These are phyloP conservation scores for Dicrostonyx torquatus DNA, from an alignment of 2,797 vertebrate species.

Conservation along the genomic window DNA sequence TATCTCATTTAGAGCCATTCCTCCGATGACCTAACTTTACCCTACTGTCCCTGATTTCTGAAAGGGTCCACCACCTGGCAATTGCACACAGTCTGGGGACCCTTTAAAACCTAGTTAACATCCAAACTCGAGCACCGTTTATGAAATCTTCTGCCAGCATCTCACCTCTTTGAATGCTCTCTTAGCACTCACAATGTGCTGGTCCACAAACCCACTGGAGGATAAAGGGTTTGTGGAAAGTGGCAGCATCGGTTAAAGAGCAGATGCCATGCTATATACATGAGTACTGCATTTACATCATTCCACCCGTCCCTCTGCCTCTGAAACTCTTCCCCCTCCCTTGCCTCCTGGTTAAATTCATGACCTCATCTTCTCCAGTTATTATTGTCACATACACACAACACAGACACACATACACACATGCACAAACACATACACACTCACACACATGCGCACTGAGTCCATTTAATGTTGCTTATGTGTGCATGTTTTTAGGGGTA, in stretches of 20 bases:
- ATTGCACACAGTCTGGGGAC: neutral
- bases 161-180: neutral
- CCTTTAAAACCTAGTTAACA: neutral
- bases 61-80: neutral
- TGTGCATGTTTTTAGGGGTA: neutral
- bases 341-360: neutral
- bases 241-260: neutral
- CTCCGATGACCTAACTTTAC: neutral
- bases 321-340: neutral
- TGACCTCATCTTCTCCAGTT: neutral
- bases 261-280: neutral
- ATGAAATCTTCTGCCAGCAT: neutral
- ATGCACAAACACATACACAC: neutral
- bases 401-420: neutral
- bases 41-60: neutral
- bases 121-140: neutral
- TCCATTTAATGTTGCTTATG: neutral
- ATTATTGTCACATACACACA: neutral
- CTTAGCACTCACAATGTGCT: neutral
- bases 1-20: neutral
- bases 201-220: neutral
- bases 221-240: neutral
- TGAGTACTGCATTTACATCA: neutral
- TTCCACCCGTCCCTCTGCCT: neutral
- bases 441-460: neutral